Percentiles rank a stretch among this genome's conserved stretches.
phyloP scores from a whole-genome alignment of 2,888 invertebrate species.

The Vandiemenella viatica region DNA sequence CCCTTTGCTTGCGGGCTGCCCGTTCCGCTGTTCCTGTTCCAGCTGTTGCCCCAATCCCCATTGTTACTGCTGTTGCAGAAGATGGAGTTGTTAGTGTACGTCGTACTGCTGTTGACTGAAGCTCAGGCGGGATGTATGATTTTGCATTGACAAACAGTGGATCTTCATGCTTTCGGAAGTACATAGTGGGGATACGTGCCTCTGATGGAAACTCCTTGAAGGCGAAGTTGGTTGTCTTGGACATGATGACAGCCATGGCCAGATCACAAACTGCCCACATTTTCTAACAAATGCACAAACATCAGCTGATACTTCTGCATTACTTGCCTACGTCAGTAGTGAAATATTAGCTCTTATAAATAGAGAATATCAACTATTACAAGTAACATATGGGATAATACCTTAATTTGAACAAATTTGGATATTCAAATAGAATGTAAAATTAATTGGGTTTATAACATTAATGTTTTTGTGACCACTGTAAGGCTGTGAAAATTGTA shows the following conservation, averaged over 20 bases:
- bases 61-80: too few species aligned
- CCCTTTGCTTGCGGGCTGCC: constrained; percentile 29
- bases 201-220: constrained; percentile 78
- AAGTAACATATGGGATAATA: too few species aligned
- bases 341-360: too few species aligned
- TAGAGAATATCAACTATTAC: too few species aligned
- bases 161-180: constrained; percentile 58
- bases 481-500: too few species aligned
- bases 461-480: too few species aligned
- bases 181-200: constrained; percentile 78
- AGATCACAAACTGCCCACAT: constrained; percentile 94
- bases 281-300: constrained; percentile 49
- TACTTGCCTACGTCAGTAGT: neutral
- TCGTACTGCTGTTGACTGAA: too few species aligned
- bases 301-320: too few species aligned
- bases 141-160: constrained; percentile 48
- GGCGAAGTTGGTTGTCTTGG: constrained; percentile 76
- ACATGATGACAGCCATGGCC: constrained; percentile 76
- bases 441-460: too few species aligned
- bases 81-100: too few species aligned
- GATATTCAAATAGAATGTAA: too few species aligned
- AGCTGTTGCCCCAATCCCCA: constrained; percentile 28
- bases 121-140: constrained; percentile 67
- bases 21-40: constrained; percentile 28
- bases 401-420: too few species aligned